Conservation (phyloP, 2,888 invertebrate genomes). For the Dinocampus coccinellae region DNA sequence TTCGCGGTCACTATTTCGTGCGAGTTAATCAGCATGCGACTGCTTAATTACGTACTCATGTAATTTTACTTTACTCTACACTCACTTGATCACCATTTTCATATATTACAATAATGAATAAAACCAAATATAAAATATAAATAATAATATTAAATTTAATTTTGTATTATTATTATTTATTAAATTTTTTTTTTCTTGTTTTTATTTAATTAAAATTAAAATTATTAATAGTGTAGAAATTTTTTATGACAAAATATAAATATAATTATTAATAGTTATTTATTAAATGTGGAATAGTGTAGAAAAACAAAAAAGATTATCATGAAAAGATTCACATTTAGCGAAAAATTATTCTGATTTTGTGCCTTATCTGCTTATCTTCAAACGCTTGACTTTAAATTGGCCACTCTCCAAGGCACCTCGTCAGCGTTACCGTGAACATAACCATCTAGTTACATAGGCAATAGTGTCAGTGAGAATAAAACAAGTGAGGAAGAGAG, state of each 20-base stretch:
- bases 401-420: constrained; percentile 50
- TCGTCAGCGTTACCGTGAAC: constrained; percentile 46
- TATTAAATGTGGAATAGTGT: not conserved
- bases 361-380: constrained; percentile 43
- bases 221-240: not conserved
- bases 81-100: not conserved
- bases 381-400: constrained; percentile 47
- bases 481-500: constrained; percentile 15
- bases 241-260: not conserved
- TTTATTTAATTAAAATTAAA: not conserved
- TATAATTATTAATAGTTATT: no score
- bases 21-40: constrained; percentile 29
- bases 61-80: not conserved
- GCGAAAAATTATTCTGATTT: constrained; percentile 45
- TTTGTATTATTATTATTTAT: no score
- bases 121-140: no score
- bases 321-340: not conserved
- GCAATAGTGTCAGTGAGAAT: not conserved
- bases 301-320: not conserved
- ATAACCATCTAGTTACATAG: not conserved
- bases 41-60: constrained; percentile 26
- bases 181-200: not conserved
- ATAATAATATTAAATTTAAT: no score
- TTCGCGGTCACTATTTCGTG: constrained; percentile 19
- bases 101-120: no score